Conservation (phyloP, 2,888 invertebrate genomes). For the Oxycera nigricornis region DNA sequence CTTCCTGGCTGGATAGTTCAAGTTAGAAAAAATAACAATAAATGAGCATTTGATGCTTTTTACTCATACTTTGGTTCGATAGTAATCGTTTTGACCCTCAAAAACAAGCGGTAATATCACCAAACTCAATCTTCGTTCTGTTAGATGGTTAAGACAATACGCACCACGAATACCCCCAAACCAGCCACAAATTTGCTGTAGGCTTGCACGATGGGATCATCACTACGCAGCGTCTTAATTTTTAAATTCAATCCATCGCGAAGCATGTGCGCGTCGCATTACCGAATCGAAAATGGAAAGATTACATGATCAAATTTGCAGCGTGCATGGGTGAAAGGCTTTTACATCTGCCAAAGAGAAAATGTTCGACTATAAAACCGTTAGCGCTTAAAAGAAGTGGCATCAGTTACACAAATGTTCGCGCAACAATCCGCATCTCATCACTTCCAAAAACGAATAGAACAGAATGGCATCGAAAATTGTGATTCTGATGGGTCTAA, state of each 20-base stretch:
- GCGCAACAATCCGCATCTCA: neutral
- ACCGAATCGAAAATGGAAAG: constrained; percentile 15
- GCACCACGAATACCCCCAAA: too few relatives aligned
- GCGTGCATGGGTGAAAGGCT: constrained; percentile 22
- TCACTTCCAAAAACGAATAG: neutral
- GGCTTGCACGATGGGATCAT: neutral
- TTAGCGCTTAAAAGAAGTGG: neutral
- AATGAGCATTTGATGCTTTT: too few relatives aligned
- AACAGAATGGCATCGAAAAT: neutral
- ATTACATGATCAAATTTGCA: constrained; percentile 29
- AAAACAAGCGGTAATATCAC: too few relatives aligned
- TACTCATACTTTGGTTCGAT: too few relatives aligned
- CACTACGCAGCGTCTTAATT: neutral
- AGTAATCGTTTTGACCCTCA: too few relatives aligned
- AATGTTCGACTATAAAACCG: constrained; percentile 22
- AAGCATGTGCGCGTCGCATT: constrained; percentile 13
- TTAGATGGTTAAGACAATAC: too few relatives aligned
- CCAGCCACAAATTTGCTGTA: constrained; percentile 11
- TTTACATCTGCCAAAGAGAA: neutral
- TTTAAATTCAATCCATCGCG: neutral
- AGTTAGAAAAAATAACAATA: too few relatives aligned
- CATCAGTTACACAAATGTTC: neutral
- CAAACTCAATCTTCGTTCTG: too few relatives aligned
- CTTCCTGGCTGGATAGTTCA: too few relatives aligned
- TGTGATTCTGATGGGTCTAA: neutral